Percentiles rank a stretch among this genome's conserved stretches.
These are phyloP conservation scores for Cheilinus undulatus DNA, from an alignment of 2,113 vertebrate species.

Conservation along the genomic window DNA sequence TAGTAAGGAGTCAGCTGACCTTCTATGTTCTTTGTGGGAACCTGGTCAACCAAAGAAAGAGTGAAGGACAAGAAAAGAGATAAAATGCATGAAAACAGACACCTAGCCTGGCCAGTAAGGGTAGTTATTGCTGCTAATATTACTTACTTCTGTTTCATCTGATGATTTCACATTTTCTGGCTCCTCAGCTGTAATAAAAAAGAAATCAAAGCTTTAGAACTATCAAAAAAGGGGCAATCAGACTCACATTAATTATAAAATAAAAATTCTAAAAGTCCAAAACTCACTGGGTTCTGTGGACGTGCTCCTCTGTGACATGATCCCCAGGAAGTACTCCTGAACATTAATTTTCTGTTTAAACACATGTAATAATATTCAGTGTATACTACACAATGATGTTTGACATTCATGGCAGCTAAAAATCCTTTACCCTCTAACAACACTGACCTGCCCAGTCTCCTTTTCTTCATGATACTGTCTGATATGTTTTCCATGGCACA, in stretches of 20 bases:
- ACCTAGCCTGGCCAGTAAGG: background rate
- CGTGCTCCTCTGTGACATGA: constrained; percentile 84
- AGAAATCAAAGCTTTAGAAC: background rate
- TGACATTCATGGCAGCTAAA: background rate
- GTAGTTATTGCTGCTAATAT: background rate
- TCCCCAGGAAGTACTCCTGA: constrained; percentile 97
- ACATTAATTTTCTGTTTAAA: constrained; percentile 91
- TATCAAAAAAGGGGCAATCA: background rate
- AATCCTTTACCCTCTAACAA: constrained; percentile 9
- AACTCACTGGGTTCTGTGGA: constrained; percentile 86
- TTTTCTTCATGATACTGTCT: constrained; percentile 99
- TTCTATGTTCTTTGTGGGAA: constrained; percentile 93
- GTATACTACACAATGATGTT: background rate
- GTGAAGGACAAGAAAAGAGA: background rate
- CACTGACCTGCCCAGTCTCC: constrained; percentile 93
- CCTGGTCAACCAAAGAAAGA: constrained; percentile 55
- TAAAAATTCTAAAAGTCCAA: background rate
- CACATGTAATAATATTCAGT: background rate
- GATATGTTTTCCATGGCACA: constrained; percentile 96
- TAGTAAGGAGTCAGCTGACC: constrained; percentile 97
- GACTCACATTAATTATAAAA: background rate
- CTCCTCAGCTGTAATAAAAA: constrained; percentile 66
- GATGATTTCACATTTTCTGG: constrained; percentile 56
- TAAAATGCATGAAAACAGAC: background rate
- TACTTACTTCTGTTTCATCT: constrained; percentile 71